A percentile compares a stretch with the other conserved stretches of the same genome.
Conservation (phyloP, 1,140 invertebrate species). For the Trypoxylus dichotomus region DNA sequence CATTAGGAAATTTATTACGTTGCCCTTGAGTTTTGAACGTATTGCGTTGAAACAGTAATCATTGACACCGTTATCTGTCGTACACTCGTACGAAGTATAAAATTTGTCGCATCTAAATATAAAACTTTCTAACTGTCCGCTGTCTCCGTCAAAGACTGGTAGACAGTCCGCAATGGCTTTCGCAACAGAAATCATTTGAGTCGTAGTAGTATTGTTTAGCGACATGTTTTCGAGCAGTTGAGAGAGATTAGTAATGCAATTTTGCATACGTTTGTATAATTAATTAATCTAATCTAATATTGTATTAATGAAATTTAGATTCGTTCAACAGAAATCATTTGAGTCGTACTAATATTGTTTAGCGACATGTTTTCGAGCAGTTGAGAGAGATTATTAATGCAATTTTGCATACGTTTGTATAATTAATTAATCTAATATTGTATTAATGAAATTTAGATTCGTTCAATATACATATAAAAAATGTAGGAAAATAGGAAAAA, state of each 20-base stretch:
- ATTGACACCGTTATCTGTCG: background rate
- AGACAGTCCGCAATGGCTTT: background rate
- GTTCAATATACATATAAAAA: background rate
- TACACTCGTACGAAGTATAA: background rate
- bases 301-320: background rate
- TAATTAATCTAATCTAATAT: too few relatives aligned
- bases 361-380: too few relatives aligned
- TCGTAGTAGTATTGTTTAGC: background rate
- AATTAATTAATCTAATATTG: background rate
- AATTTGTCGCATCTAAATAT: constrained; percentile 22
- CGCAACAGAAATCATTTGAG: background rate
- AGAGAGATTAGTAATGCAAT: too few relatives aligned
- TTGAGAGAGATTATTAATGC: too few relatives aligned
- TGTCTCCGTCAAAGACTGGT: constrained; percentile 1
- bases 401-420: background rate
- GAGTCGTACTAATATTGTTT: too few relatives aligned
- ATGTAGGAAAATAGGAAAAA: background rate
- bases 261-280: background rate
- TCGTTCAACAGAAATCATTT: too few relatives aligned
- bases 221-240: too few relatives aligned
- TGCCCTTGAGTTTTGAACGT: constrained; percentile 3
- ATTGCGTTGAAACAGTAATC: constrained; percentile 9
- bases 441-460: background rate
- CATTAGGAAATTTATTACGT: background rate
- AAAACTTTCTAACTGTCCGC: background rate